Base-by-base conservation (phyloP, 2,797 vertebrate genomes). In the Artibeus lituratus region DNA sequence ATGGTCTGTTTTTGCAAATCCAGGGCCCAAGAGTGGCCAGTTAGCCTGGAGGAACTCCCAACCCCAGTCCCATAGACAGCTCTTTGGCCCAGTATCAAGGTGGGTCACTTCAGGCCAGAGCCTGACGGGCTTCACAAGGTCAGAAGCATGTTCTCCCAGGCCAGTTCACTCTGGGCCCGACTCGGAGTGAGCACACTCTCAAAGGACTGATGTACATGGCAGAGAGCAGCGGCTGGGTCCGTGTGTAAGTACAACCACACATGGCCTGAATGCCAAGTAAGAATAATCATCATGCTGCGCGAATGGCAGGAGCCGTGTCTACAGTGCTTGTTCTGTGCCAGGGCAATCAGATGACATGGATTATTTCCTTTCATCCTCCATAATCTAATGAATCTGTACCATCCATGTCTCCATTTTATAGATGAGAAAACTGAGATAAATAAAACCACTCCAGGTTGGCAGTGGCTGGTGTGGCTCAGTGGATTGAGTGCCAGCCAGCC, bases 391-490 rank as follows among this genome's bases (percentile, higher is more conserved):
- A 92, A 47, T 90, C 44, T 12, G 7, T 57, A 42, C 22, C 67
- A 42, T 44, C 39, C 55, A 55, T 77, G 85, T 42, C 24, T 57
- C 47, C 57, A 72, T 91, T 69, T 95, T 92, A 82, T 49, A 78
- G 47, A 69, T 88, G 35, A 94, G 86, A 87, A 95, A 93, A 59
- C 67, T 44, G 73, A 94, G 70, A 62, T 53, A 73, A 65, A 29
- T 39, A 86, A 80, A 97, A 92, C 49, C 73, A 76, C 67, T 15
- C 59, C 74, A 87, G 24, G 26, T 59, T 26, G 57, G 57, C 57
- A 4, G 24, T 59, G 10, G 24, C 57, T 59, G 24, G 4, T 59
- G 57, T 59, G 57, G 57, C 57, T 29, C 57, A 59, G 24, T 59
- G 57, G 57, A 59, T 11, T 26, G 57, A 59, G 57, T 12, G 10